These are phyloP conservation scores for Lochmaea crataegi DNA, from an alignment of 2,888 invertebrate species.

Conservation along the genomic window DNA sequence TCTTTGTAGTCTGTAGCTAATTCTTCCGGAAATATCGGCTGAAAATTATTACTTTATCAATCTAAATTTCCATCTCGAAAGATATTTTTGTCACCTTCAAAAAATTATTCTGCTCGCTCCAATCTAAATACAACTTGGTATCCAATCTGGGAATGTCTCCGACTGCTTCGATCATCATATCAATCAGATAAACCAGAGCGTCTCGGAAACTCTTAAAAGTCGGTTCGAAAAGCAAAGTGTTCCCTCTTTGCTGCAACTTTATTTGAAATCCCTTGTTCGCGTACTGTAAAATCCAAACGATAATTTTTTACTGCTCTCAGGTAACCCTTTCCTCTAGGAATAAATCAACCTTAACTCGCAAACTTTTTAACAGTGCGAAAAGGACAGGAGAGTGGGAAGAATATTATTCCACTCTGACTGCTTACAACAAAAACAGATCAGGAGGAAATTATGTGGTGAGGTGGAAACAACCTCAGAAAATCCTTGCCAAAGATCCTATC, in stretches of 20 bases:
- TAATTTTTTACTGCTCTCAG: no score
- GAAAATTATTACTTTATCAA: slow-evolving; percentile 45
- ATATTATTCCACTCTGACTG: no score
- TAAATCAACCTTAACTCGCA: no score
- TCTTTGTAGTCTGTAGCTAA: slow-evolving; percentile 74
- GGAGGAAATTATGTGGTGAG: no score
- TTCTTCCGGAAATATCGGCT: slow-evolving; percentile 83
- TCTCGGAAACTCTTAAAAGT: slow-evolving; percentile 80
- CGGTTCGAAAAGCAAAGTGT: slow-evolving; percentile 78
- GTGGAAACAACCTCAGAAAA: no score
- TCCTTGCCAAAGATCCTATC: no score
- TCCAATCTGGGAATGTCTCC: slow-evolving; percentile 82
- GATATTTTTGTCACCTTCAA: slow-evolving; percentile 53
- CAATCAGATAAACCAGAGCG: slow-evolving; percentile 77
- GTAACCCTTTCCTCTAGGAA: no score
- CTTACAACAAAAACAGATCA: no score
- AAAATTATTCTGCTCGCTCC: slow-evolving; percentile 52
- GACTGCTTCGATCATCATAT: slow-evolving; percentile 80
- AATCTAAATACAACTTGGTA: slow-evolving; percentile 80
- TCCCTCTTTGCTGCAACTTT: slow-evolving; percentile 70
- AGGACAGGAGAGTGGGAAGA: no score
- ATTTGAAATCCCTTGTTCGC: slow-evolving; percentile 77
- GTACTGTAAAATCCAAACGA: slow-evolving; percentile 68
- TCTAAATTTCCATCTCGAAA: not conserved
- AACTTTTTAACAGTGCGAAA: no score